These are phyloP conservation scores for Paraescarpia echinospica DNA, from an alignment of 1,140 invertebrate genomes.

Conservation along the genomic window DNA sequence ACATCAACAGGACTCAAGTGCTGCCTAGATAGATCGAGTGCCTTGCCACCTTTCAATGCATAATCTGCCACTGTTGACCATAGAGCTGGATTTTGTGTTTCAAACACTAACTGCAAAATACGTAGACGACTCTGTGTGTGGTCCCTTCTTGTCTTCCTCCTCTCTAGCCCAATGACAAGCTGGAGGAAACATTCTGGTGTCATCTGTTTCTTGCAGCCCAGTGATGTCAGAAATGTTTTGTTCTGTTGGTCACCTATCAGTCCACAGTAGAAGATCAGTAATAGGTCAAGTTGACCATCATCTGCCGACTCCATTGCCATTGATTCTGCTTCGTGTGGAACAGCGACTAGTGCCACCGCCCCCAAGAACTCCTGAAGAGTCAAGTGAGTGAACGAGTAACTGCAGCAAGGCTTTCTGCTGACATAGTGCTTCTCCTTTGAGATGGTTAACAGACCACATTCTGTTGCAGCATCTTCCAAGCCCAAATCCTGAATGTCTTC, in stretches of 20 bases:
- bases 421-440: background rate
- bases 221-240: too few species aligned
- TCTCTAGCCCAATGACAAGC: too few species aligned
- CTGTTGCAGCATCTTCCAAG: background rate
- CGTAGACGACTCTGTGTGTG: too few species aligned
- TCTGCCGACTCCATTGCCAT: background rate
- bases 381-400: background rate
- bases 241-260: background rate
- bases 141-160: too few species aligned
- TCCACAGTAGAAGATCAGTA: background rate
- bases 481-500: background rate
- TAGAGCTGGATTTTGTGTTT: too few species aligned
- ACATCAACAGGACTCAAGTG: too few species aligned
- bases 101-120: too few species aligned
- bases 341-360: background rate
- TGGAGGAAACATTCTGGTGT: too few species aligned
- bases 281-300: background rate
- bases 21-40: too few species aligned
- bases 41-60: too few species aligned
- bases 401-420: background rate
- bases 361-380: background rate
- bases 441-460: background rate
- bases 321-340: background rate
- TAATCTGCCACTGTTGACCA: too few species aligned
- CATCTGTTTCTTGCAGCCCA: too few species aligned